Conservation (phyloP, 2,888 invertebrate species). For the Hyalella azteca region DNA sequence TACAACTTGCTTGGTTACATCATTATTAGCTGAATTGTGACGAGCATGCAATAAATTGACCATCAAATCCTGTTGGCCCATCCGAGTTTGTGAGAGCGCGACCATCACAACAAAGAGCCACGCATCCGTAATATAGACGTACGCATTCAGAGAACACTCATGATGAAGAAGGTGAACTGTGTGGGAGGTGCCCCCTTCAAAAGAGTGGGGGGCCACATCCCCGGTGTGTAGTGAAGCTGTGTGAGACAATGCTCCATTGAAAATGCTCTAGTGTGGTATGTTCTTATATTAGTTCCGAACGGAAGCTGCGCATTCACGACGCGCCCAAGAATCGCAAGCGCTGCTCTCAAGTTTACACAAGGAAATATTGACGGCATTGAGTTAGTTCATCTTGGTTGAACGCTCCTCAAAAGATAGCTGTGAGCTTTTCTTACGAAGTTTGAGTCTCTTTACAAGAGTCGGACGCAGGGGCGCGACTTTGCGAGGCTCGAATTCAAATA, state of each 20-base stretch:
- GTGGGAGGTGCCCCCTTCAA: conserved; percentile 8
- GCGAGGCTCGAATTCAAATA: conserved; percentile 58
- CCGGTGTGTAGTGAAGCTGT: conserved; percentile 37
- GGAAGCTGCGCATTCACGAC: conserved; percentile 15
- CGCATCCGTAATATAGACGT: neutral
- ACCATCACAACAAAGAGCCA: conserved; percentile 8
- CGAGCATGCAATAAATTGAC: no score
- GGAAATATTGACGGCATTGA: conserved; percentile 55
- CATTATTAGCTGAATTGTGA: no score
- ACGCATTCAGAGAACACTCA: conserved; percentile 20
- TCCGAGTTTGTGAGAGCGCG: neutral
- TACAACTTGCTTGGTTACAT: no score
- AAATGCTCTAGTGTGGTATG: conserved; percentile 29
- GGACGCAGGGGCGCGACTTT: conserved; percentile 58
- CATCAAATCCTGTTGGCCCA: neutral
- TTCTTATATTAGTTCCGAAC: conserved; percentile 31
- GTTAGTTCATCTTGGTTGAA: conserved; percentile 57
- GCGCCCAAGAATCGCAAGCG: neutral
- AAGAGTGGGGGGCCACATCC: conserved; percentile 9
- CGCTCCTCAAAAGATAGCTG: conserved; percentile 50
- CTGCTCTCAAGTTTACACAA: neutral
- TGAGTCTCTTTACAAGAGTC: conserved; percentile 41
- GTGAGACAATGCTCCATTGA: conserved; percentile 36
- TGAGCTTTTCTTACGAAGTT: conserved; percentile 58
- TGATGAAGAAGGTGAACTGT: conserved; percentile 21